A percentile compares a stretch with the other conserved stretches of the same genome.
Evolutionary conservation across 35 echinoderm and acorn worm genomes (phyloP).

Genomic region (Strongylocentrotus purpuratus): DNA sequence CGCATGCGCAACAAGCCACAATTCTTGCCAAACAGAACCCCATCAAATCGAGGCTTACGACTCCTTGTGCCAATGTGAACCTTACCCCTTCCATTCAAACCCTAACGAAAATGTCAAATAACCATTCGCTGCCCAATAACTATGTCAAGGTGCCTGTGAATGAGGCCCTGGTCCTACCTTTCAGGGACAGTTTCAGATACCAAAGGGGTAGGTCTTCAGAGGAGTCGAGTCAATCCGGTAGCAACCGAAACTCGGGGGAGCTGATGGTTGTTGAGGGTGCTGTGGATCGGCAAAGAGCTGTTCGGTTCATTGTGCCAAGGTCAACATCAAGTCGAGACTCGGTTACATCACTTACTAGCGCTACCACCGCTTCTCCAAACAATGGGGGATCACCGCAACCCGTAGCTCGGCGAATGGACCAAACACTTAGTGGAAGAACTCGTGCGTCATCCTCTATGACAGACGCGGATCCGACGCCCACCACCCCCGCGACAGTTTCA

Average conservation of each 20-base stretch:
- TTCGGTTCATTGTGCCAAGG: neutral
- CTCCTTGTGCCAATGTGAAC: slow-evolving; percentile 19
- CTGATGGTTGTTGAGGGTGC: neutral
- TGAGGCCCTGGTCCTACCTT: neutral
- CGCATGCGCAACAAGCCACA: neutral
- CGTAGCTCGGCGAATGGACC: neutral
- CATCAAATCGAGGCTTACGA: neutral
- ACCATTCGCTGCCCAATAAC: neutral
- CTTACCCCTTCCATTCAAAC: neutral
- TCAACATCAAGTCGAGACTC: neutral
- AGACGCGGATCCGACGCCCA: neutral
- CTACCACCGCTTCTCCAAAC: neutral
- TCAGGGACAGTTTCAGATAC: neutral
- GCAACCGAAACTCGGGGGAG: neutral
- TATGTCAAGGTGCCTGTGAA: slow-evolving; percentile 16
- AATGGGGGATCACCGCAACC: neutral
- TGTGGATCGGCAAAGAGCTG: neutral
- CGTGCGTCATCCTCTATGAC: neutral
- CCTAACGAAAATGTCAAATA: neutral
- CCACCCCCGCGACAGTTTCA: neutral
- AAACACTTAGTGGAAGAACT: neutral
- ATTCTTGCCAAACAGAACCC: slow-evolving; percentile 35
- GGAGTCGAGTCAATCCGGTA: neutral
- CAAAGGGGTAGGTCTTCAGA: neutral
- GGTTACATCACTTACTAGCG: neutral